phyloP scores from a whole-genome alignment of 2,888 invertebrate species.

The Tridacna gigas region DNA sequence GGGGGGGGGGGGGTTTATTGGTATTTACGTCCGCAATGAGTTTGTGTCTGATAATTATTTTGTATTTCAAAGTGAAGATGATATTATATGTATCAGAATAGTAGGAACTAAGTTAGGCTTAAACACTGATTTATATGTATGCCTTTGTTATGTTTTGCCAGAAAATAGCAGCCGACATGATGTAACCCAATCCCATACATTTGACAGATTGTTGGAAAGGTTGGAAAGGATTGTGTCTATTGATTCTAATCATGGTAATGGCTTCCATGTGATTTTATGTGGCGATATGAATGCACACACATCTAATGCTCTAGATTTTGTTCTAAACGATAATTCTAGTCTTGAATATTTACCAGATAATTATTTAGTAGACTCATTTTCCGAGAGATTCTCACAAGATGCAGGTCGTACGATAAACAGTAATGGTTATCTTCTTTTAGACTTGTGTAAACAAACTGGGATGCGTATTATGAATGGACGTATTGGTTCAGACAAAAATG shows the following conservation, averaged over 20 bases:
- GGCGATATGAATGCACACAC: conserved; percentile 11
- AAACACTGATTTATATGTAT: no score
- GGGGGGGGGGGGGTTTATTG: no score
- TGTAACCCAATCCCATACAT: conserved; percentile 7
- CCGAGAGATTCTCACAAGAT: conserved; percentile 15
- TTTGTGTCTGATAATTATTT: not conserved
- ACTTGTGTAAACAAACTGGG: conserved; percentile 31
- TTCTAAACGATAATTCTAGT: conserved; percentile 20
- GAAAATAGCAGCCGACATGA: conserved; percentile 19
- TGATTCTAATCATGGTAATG: not conserved
- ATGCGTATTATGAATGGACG: conserved; percentile 31
- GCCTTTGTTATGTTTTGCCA: no score
- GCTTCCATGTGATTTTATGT: conserved; percentile 1
- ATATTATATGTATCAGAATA: conserved; percentile 29
- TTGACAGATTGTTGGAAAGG: conserved; percentile 9
- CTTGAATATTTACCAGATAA: no score
- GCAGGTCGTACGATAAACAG: not conserved
- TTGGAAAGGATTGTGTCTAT: not conserved
- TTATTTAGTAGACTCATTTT: conserved; percentile 1
- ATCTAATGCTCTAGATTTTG: conserved; percentile 13
- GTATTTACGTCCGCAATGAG: not conserved
- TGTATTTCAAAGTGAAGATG: no score
- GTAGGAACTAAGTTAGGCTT: conserved; percentile 2
- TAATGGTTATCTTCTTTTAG: conserved; percentile 19
- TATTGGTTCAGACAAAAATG: conserved; percentile 7